Evolutionary conservation across 2,797 vertebrate species (phyloP), one percentile per base, ranked within the genome.

Genomic region (Mareca strepera): DNA sequence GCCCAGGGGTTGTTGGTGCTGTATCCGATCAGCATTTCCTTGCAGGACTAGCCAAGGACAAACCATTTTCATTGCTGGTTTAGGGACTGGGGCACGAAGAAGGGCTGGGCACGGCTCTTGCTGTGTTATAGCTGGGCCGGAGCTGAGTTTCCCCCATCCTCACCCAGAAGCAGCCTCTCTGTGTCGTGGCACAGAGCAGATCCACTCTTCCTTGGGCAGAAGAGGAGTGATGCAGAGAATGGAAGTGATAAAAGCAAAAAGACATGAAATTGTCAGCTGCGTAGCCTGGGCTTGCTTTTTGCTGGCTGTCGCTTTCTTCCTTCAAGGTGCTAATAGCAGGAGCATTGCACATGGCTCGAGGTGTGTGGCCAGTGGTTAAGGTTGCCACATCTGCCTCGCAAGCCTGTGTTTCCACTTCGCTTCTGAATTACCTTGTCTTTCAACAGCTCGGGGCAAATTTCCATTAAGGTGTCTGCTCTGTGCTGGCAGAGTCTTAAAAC

Each of bases 1-100:
- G 63, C 8, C 35, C 3, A 1, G 8, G 11, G 18, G 1, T 22
- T 46, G 29, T 48, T 12, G 16, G 41, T 4, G 0, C 5, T 0
- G 0, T 17, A 2, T 26, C 50, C 60, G 22, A n/a, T 78, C n/a
- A 4, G 21, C 33, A 46, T 64, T 87, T 37, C 21, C 1, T 18
- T 29, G 37, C 46, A 37, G 56, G 29, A 39, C n/a, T 46, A 53
- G 29, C 22, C 33, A 58, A 59, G 64, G n/a, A 15, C 1, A 6
- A 17, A 23, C 15, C 1, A 4, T 52, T 85, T 25, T 16, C 7
- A 6, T 20, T 37, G 22, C 37, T 48, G 41, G 7, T 69, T 53
- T n/a, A 29, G 17, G 25, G 33, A 39, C 12, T 79, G 3, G 0
- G 37, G 17, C 9, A 4, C 2, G 8, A 39, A 28, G n/a, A 4